A percentile compares a stretch with the other conserved stretches of the same genome.
Conservation (phyloP, 2,113 vertebrate species). For the Marmota flaviventris region DNA sequence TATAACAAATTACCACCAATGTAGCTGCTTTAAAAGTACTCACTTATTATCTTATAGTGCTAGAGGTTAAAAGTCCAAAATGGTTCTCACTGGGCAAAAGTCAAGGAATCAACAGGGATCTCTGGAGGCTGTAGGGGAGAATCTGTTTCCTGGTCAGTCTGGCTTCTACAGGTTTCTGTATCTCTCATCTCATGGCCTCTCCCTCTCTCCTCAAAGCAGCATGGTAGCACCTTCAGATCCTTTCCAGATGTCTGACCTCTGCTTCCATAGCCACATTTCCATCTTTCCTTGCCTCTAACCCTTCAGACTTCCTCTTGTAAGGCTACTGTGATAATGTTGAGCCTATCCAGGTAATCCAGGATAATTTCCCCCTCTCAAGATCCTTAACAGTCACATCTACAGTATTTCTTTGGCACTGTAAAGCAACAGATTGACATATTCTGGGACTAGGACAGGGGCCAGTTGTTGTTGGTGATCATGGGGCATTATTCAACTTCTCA, state of each 20-base stretch:
- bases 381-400: background rate
- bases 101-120: background rate
- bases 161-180: background rate
- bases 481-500: background rate
- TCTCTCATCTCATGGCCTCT: background rate
- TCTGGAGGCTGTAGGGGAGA: background rate
- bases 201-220: background rate
- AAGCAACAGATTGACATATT: background rate
- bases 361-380: background rate
- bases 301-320: background rate
- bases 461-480: background rate
- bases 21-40: background rate
- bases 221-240: background rate
- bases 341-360: background rate
- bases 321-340: too few relatives aligned
- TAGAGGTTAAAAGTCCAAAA: background rate
- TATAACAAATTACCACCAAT: background rate
- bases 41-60: background rate
- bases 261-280: background rate
- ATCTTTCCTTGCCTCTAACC: background rate
- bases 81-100: background rate
- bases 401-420: background rate
- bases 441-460: background rate
- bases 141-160: background rate
- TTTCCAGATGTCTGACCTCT: background rate